Evolutionary conservation across 2,888 invertebrate genomes (phyloP).

Genomic region (Drosophila pseudotalamancana): DNA sequence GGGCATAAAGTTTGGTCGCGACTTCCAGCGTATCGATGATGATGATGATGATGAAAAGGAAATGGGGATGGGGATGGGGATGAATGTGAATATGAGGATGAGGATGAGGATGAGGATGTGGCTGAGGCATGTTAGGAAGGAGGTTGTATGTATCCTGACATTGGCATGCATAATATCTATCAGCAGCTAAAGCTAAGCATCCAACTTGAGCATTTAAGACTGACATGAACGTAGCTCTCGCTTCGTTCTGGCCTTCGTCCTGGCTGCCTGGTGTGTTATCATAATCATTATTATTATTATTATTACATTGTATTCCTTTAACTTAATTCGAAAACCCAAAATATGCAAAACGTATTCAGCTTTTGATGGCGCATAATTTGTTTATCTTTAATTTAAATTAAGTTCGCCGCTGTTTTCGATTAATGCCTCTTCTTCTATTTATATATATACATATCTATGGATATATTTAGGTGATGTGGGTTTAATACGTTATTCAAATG

Average conservation of each 20-base stretch:
- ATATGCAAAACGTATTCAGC: conserved; percentile 66
- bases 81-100: not conserved
- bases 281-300: conserved; percentile 44
- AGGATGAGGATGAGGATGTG: not conserved
- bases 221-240: conserved; percentile 33
- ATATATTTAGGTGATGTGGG: conserved; percentile 4
- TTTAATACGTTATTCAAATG: not conserved
- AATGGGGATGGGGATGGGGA: not conserved
- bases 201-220: conserved; percentile 55
- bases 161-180: conserved; percentile 61
- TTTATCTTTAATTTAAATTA: conserved; percentile 74
- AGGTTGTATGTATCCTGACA: conserved; percentile 17
- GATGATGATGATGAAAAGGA: conserved; percentile 8
- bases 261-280: conserved; percentile 20
- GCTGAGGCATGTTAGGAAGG: not conserved
- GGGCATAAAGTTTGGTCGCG: conserved; percentile 49
- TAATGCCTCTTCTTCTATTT: not conserved
- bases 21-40: conserved; percentile 43
- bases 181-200: conserved; percentile 54
- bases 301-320: conserved; percentile 34
- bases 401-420: conserved; percentile 23
- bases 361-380: conserved; percentile 65
- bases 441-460: not conserved
- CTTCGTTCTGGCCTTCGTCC: not conserved
- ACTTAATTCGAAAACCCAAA: conserved; percentile 51